phyloP scores from a whole-genome alignment of 2,113 vertebrate species.

The Semnornis frantzii region DNA sequence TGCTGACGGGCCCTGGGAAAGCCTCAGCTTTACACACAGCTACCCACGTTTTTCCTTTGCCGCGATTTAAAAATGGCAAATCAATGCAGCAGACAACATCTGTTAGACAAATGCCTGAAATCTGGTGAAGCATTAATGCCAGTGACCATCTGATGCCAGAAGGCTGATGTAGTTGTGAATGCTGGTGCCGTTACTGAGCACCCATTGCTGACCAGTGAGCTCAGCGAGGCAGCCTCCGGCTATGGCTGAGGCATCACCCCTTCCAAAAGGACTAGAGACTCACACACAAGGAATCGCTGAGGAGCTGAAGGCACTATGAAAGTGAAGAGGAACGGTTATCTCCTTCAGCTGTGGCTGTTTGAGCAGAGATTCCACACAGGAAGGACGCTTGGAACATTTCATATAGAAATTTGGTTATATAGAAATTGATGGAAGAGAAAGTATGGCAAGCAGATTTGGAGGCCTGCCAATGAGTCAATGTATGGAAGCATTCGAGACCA shows the following conservation, averaged over 20 bases:
- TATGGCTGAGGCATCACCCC: neutral
- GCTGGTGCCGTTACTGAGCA: neutral
- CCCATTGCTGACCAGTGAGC: neutral
- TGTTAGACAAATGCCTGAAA: neutral
- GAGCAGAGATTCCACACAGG: neutral
- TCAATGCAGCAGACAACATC: neutral
- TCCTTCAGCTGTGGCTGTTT: neutral
- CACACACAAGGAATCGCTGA: neutral
- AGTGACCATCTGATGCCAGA: neutral
- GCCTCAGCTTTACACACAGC: rapidly evolving
- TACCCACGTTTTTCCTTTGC: rapidly evolving
- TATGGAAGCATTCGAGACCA: neutral
- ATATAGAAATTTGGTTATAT: neutral
- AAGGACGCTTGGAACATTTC: neutral
- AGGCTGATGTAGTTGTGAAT: neutral
- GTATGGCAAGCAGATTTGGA: neutral
- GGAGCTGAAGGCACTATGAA: neutral
- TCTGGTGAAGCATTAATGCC: neutral
- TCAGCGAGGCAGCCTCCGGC: neutral
- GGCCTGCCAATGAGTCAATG: neutral
- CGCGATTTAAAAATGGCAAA: neutral
- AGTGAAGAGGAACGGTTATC: neutral
- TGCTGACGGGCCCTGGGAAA: rapidly evolving
- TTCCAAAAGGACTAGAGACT: neutral
- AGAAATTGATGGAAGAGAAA: rapidly evolving